Conservation (phyloP, 2,888 invertebrate species). For the Hipparchia semele region DNA sequence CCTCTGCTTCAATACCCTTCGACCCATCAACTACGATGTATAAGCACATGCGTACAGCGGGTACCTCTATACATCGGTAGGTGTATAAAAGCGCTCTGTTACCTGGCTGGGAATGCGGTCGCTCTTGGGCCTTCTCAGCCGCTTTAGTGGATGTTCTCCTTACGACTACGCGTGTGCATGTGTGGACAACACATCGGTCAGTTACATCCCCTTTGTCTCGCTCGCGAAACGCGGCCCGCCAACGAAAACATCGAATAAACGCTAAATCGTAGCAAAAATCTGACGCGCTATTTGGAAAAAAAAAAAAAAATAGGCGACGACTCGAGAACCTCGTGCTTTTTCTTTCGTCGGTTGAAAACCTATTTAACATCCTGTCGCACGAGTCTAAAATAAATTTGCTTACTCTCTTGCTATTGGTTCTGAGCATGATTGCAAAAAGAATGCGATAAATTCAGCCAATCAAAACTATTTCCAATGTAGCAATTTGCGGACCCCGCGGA, state of each 20-base stretch:
- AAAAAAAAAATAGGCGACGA: too few relatives aligned
- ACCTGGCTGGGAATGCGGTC: constrained; percentile 84
- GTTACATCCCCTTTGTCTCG: constrained; percentile 60
- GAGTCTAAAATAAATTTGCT: background rate
- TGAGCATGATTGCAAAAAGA: too few relatives aligned
- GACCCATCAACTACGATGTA: constrained; percentile 52
- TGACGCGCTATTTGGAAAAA: background rate
- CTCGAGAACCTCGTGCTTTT: too few relatives aligned
- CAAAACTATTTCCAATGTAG: too few relatives aligned
- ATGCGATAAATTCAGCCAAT: too few relatives aligned
- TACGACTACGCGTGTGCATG: constrained; percentile 83
- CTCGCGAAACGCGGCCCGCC: constrained; percentile 61
- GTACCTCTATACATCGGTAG: constrained; percentile 64
- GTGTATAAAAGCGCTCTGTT: constrained; percentile 75
- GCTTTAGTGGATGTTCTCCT: constrained; percentile 84
- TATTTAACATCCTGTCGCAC: too few relatives aligned
- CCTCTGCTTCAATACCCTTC: background rate
- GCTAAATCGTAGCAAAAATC: background rate
- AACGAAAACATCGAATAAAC: constrained; percentile 47
- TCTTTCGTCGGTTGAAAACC: too few relatives aligned
- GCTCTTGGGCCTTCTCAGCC: constrained; percentile 83
- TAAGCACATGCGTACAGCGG: constrained; percentile 74
- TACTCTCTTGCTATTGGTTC: too few relatives aligned
- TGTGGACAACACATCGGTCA: constrained; percentile 82
- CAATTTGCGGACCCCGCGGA: too few relatives aligned